A percentile compares a stretch with the other conserved stretches of the same genome.
Conservation (phyloP, 2,888 invertebrate species). For the Cyclophora punctaria region DNA sequence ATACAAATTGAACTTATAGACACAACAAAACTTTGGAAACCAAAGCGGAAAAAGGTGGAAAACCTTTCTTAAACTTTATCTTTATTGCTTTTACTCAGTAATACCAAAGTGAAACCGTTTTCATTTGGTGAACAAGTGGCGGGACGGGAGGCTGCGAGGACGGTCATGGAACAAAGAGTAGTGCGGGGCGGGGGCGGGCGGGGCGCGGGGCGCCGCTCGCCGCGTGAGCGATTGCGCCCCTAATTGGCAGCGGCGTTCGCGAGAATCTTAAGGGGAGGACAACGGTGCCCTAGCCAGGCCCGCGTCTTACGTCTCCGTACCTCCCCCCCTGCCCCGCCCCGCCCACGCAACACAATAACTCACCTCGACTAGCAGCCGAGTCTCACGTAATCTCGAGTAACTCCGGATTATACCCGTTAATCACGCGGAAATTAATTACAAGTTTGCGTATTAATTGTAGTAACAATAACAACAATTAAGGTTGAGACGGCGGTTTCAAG, state of each 20-base stretch:
- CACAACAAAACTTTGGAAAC: constrained; percentile 31
- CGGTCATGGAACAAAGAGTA: constrained; percentile 56
- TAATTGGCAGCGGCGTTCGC: constrained; percentile 76
- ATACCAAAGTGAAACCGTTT: constrained; percentile 67
- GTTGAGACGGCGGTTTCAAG: constrained; percentile 35
- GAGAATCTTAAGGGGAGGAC: constrained; percentile 75
- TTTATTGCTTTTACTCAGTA: constrained; percentile 52
- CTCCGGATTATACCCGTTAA: constrained; percentile 73
- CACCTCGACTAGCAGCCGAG: constrained; percentile 51
- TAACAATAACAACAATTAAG: constrained; percentile 64
- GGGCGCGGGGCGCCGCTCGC: constrained; percentile 43
- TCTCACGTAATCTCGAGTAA: constrained; percentile 71
- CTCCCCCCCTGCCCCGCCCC: constrained; percentile 27
- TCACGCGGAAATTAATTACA: constrained; percentile 74
- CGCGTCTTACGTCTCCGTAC: constrained; percentile 56
- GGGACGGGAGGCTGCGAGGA: constrained; percentile 45
- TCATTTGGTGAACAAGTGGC: constrained; percentile 63
- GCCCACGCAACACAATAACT: constrained; percentile 63
- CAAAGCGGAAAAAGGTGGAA: constrained; percentile 43
- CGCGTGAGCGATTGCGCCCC: constrained; percentile 75
- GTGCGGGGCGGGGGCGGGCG: constrained; percentile 32
- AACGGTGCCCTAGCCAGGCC: constrained; percentile 56
- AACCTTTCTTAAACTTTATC: constrained; percentile 49
- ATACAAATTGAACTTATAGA: constrained; percentile 22
- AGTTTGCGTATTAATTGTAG: constrained; percentile 73